A percentile compares a stretch with the other conserved stretches of the same genome.
Evolutionary conservation across 1,140 invertebrate genomes (phyloP).

Genomic region (Solenopsis fugax): DNA sequence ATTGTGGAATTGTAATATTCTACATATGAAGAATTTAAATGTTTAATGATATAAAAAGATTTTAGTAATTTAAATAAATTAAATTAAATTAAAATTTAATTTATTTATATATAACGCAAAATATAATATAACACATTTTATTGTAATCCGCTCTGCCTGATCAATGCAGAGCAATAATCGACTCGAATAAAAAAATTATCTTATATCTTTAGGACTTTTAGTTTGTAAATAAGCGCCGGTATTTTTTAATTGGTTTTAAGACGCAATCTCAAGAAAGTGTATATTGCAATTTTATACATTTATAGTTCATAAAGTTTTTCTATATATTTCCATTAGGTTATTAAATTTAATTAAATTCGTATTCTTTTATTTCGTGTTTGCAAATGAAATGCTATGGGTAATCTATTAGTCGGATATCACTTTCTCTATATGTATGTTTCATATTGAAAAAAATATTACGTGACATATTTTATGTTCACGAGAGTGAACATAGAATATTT

Average conservation of each 20-base stretch:
- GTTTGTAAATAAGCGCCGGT: neutral
- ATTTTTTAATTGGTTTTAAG: neutral
- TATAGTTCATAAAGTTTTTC: neutral
- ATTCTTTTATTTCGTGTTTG: neutral
- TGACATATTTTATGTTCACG: neutral
- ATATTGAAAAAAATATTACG: constrained; percentile 15
- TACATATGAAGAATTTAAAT: neutral
- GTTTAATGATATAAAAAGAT: neutral
- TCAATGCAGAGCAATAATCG: neutral
- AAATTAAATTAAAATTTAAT: constrained; percentile 2
- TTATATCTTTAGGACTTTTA: neutral
- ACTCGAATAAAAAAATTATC: neutral
- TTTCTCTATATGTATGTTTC: neutral
- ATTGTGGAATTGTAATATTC: neutral
- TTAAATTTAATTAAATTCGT: neutral
- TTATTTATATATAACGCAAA: neutral
- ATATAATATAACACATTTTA: neutral
- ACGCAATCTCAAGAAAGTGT: neutral
- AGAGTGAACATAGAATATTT: no score
- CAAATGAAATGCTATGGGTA: neutral
- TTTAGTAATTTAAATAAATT: constrained; percentile 1
- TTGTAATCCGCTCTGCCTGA: neutral
- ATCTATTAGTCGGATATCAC: neutral
- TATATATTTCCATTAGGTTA: neutral
- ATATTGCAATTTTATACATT: neutral